Percentiles rank a stretch among this genome's conserved stretches.
phyloP scores from a whole-genome alignment of 2,888 invertebrate species.

The Epinotia demarniana region DNA sequence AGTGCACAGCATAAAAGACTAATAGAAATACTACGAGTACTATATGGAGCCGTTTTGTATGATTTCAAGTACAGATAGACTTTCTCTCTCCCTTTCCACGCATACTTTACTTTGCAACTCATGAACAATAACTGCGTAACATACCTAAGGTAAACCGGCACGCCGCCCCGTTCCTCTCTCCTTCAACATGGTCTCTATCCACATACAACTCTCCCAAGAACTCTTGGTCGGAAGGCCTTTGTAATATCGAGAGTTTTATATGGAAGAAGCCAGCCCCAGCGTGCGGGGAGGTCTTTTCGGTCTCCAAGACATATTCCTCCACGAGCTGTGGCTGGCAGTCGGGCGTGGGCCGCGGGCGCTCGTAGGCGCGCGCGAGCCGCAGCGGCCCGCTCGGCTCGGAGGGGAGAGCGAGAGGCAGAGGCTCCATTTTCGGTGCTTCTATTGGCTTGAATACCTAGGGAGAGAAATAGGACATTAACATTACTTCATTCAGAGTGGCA shows the following conservation, averaged over 20 bases:
- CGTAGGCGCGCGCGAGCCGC: conserved; percentile 81
- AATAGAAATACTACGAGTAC: no score
- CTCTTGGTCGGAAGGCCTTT: conserved; percentile 94
- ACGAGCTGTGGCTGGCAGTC: conserved; percentile 92
- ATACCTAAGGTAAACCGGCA: conserved; percentile 90
- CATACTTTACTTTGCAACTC: no score
- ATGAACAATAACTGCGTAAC: conserved; percentile 38
- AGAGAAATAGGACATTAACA: neutral
- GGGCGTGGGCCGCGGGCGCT: conserved; percentile 86
- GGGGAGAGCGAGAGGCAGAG: conserved; percentile 84
- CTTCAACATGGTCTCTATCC: conserved; percentile 92
- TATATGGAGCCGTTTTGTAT: no score
- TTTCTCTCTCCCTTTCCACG: no score
- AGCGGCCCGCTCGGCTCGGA: conserved; percentile 72
- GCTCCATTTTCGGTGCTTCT: conserved; percentile 86
- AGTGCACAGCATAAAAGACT: no score
- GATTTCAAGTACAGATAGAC: no score
- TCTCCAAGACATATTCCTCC: conserved; percentile 95
- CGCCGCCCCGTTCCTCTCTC: conserved; percentile 90
- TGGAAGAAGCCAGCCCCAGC: conserved; percentile 88
- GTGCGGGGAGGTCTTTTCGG: conserved; percentile 88
- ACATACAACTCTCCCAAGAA: conserved; percentile 96
- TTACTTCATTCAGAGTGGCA: no score
- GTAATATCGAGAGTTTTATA: conserved; percentile 94
- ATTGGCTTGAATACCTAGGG: conserved; percentile 86